Percentiles rank a stretch among this genome's conserved stretches.
Evolutionary conservation across 2,888 invertebrate genomes (phyloP).

Genomic region (Archips xylosteana): DNA sequence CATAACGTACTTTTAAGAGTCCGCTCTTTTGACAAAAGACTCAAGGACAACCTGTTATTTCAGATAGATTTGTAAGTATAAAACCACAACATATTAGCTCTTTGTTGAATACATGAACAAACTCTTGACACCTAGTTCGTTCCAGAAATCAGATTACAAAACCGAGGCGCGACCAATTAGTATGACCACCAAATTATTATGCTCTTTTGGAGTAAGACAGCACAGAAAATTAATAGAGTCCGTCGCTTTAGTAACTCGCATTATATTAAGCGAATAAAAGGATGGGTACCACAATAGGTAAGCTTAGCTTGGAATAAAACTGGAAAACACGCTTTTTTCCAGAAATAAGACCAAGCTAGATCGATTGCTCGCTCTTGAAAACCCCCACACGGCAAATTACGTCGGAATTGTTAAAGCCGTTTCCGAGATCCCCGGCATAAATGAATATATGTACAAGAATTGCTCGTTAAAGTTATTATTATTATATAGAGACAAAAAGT

Average conservation of each 20-base stretch:
- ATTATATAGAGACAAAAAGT: background rate
- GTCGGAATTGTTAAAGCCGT: too few relatives aligned
- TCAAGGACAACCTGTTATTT: background rate
- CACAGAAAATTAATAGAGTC: background rate
- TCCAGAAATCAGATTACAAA: constrained; percentile 2
- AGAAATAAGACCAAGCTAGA: too few relatives aligned
- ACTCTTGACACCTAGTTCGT: background rate
- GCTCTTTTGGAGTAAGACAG: background rate
- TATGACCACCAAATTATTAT: background rate
- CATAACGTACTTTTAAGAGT: too few relatives aligned
- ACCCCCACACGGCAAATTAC: too few relatives aligned
- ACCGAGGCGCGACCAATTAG: background rate
- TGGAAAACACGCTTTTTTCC: too few relatives aligned
- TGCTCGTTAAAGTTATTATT: too few relatives aligned
- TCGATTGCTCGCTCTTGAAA: too few relatives aligned
- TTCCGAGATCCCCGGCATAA: too few relatives aligned
- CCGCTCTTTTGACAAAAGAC: background rate
- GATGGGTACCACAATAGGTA: too few relatives aligned
- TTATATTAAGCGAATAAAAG: too few relatives aligned
- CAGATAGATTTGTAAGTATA: background rate
- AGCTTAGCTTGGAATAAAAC: too few relatives aligned
- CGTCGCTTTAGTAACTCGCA: background rate
- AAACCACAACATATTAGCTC: background rate
- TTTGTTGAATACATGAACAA: background rate
- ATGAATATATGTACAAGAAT: too few relatives aligned